Conservation (phyloP, 2,888 invertebrate genomes). For the Xylocampa areola region DNA sequence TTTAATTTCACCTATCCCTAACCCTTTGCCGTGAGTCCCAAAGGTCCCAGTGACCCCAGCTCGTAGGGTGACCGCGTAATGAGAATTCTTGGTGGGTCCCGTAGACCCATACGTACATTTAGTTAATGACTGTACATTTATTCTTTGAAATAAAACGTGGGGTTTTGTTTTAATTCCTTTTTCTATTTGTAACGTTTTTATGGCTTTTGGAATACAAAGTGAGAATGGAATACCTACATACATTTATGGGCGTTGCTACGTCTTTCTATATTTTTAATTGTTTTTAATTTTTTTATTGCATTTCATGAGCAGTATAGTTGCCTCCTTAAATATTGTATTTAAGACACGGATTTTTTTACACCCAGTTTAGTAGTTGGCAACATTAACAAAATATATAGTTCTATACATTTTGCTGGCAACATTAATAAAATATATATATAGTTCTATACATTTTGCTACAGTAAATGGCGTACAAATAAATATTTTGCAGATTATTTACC, state of each 20-base stretch:
- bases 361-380: too few species aligned
- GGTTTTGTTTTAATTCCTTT: constrained; percentile 48
- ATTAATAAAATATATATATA: too few species aligned
- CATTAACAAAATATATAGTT: too few species aligned
- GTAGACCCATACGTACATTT: constrained; percentile 58
- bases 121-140: constrained; percentile 69
- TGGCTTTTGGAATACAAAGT: constrained; percentile 7
- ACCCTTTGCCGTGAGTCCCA: constrained; percentile 58
- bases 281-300: too few species aligned
- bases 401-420: too few species aligned
- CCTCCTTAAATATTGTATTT: too few species aligned
- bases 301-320: too few species aligned
- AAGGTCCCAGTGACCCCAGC: constrained; percentile 48
- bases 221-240: neutral
- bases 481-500: too few species aligned
- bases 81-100: constrained; percentile 71
- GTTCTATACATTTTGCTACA: too few species aligned
- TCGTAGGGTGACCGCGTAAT: constrained; percentile 65
- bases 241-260: neutral
- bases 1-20: constrained; percentile 54
- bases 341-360: too few species aligned
- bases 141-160: constrained; percentile 55
- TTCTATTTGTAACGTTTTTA: constrained; percentile 34
- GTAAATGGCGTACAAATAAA: too few species aligned
- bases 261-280: too few species aligned